These are phyloP conservation scores for Phrynosoma platyrhinos DNA, from an alignment of 2,113 vertebrate genomes.

Conservation along the genomic window DNA sequence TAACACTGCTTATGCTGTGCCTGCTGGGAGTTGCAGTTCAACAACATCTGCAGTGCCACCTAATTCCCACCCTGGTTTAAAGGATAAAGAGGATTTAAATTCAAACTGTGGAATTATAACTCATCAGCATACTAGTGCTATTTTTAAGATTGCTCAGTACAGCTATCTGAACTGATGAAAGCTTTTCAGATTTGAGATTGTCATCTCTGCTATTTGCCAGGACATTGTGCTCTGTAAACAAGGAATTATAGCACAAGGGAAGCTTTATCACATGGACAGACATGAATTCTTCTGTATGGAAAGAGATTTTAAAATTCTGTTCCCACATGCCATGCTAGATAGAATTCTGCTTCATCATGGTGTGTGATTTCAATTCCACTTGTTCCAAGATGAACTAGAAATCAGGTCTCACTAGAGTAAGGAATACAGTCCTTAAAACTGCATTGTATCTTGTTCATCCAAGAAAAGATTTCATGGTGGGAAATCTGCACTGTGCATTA, in stretches of 20 bases:
- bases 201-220: conserved; percentile 33
- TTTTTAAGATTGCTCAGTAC: conserved; percentile 42
- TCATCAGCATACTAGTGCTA: conserved; percentile 27
- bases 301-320: not conserved
- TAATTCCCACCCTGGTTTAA: not conserved
- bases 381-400: not conserved
- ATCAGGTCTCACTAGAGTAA: not conserved
- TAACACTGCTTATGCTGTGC: too few species aligned
- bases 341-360: not conserved
- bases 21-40: too few species aligned
- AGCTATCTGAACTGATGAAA: conserved; percentile 36
- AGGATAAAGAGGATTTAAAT: conserved; percentile 24
- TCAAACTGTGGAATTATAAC: conserved; percentile 13
- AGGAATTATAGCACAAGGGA: conserved; percentile 32
- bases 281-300: not conserved
- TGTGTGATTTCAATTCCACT: not conserved
- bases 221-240: conserved; percentile 44
- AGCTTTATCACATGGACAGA: conserved; percentile 26
- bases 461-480: not conserved
- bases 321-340: not conserved
- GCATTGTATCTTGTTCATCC: not conserved
- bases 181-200: conserved; percentile 38
- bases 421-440: not conserved
- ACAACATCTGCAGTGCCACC: too few species aligned
- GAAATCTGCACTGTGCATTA: not conserved